Percentiles rank a stretch among this genome's conserved stretches.
Conservation (phyloP, 1,140 invertebrate genomes). For the Aricia agestis region DNA sequence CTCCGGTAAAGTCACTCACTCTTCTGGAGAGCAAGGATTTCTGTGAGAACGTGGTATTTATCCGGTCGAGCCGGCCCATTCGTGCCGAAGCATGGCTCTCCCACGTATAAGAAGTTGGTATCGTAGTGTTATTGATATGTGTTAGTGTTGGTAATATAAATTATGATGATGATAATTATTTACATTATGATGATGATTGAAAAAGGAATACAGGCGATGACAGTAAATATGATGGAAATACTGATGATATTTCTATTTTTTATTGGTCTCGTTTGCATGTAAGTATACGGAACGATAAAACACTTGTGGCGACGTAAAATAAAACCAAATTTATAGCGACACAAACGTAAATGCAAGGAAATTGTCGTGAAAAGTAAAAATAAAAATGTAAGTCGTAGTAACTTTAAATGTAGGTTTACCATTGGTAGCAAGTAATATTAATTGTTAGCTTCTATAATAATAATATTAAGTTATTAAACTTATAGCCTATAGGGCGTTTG, state of each 20-base stretch:
- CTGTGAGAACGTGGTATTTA: too few relatives aligned
- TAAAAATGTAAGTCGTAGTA: conserved; percentile 7
- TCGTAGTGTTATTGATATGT: too few relatives aligned
- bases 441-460: background rate
- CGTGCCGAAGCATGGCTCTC: too few relatives aligned
- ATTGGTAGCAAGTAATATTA: background rate
- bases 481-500: too few relatives aligned
- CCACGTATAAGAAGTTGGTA: too few relatives aligned
- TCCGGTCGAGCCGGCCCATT: too few relatives aligned
- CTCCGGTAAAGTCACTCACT: too few relatives aligned
- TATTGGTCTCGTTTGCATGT: background rate
- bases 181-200: too few relatives aligned
- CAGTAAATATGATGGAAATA: background rate
- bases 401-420: background rate
- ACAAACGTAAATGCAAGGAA: background rate
- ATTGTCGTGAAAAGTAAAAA: conserved; percentile 10
- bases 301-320: conserved; percentile 1
- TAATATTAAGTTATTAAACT: background rate
- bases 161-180: background rate
- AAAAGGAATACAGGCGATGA: background rate
- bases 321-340: background rate
- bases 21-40: too few relatives aligned
- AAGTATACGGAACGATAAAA: background rate
- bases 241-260: background rate
- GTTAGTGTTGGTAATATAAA: too few relatives aligned